Evolutionary conservation across 2,113 vertebrate species (phyloP).

Genomic region (Cynocephalus volans): DNA sequence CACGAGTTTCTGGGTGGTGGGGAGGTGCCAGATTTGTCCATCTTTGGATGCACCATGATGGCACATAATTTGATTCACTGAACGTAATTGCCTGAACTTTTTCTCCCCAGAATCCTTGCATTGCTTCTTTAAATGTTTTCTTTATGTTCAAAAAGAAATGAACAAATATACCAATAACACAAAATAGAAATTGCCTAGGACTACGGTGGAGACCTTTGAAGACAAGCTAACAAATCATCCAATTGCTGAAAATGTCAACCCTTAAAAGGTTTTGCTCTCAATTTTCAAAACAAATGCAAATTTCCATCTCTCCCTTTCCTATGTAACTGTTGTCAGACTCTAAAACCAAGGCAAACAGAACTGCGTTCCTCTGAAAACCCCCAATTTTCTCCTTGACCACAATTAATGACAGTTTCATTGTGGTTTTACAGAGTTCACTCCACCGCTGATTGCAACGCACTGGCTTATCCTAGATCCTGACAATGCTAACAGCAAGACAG

Average conservation of each 20-base stretch:
- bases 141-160: constrained; percentile 61
- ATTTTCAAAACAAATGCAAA: constrained; percentile 78
- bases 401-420: constrained; percentile 64
- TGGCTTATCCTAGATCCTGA: not conserved
- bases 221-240: constrained; percentile 69
- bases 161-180: constrained; percentile 57
- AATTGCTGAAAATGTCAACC: constrained; percentile 74
- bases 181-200: constrained; percentile 65
- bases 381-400: constrained; percentile 19
- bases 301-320: constrained; percentile 21
- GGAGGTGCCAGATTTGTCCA: accelerated
- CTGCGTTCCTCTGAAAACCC: not conserved
- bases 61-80: not conserved
- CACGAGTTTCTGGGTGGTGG: not conserved
- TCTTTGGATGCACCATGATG: not conserved
- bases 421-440: constrained; percentile 21
- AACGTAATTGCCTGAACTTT: not conserved
- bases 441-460: not conserved
- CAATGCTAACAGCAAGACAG: not conserved
- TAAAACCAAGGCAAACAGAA: constrained; percentile 44
- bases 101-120: not conserved
- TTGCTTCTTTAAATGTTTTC: constrained; percentile 31
- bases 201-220: constrained; percentile 49
- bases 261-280: constrained; percentile 68
- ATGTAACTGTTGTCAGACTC: not conserved